Base-by-base conservation (phyloP, 2,113 vertebrate genomes). In the Sylvia atricapilla region DNA sequence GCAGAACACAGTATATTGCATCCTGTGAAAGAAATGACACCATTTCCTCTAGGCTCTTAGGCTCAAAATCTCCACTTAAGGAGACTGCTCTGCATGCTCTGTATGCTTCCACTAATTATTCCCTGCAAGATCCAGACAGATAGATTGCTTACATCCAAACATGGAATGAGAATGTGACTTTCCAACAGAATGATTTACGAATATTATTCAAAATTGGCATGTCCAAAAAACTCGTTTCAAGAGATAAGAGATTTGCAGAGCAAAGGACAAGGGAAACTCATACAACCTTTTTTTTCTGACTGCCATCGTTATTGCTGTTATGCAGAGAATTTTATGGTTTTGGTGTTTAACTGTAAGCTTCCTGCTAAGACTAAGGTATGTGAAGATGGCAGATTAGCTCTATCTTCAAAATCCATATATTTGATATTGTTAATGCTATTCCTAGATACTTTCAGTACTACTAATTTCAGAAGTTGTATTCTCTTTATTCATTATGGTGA, bases 101-200 rank as follows among this genome's bases (percentile, higher is more conserved):
- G 25, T 56, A 53, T 78, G 15, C 77, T 92, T 94, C 85, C 13
- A 43, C 62, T 89, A 82, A 93, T 64, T 79, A 93, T 62, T 73
- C 81, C 55, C 62, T 87, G 49, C 66, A 97, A 91, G 78, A 93
- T 92, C 76, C 81, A 66, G 68, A 77, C 81, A 59, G 81, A 58
- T 74, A 92, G 46, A 75, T 80, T 80, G 55, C n/a, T 87, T 74
- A 41, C 23, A 74, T 89, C 17, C 43, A 92, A 95, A 74, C 60
- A 81, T 10, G 66, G 49, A 80, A 64, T 21, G 23, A 37, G 94
- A 90, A 35, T 64, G 19, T 62, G 92, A 66, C 46, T 93, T 94
- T 62, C 31, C 84, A 82, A 84, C 31, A 89, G 79, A 92, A 64
- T 8, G 37, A 63, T 35, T 89, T 88, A 49, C 7, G 85, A 89